Base-by-base conservation (phyloP, 2,113 vertebrate genomes). In the Dolichallabes microphthalmus region DNA sequence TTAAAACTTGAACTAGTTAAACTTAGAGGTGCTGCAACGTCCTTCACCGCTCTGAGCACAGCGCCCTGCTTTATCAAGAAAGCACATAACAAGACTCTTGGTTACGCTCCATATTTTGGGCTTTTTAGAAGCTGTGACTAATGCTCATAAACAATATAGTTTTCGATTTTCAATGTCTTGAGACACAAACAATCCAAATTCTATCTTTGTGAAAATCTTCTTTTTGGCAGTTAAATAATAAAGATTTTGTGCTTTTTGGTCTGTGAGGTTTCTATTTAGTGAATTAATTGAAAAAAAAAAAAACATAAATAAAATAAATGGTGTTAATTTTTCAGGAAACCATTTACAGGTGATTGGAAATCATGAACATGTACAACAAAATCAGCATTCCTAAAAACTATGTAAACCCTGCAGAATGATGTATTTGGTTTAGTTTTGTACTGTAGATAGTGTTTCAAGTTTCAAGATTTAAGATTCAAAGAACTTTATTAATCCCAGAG, bases 1-100 rank as follows among this genome's bases (percentile, higher is more conserved):
- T n/a, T n/a, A n/a, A 32, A 78, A 57, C 27, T 32, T 78, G 75
- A 78, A 78, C 75, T 77, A 57, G 58, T 78, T 78, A 35, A 7
- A 1, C 19, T 13, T 78, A 19, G 53, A 35, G 52, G 58, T 35
- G 53, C 53, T 35, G 27, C 76, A 78, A 35, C 35, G 53, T 22
- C 76, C 27, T 78, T 78, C 53, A 78, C 27, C 17, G 7, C 25
- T 27, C 74, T 30, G 15, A 55, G 74, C 50, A 30, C 3, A 76
- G 50, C 0, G 74, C 10, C 50, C 52, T 55, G 74, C 52, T 55
- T 76, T 55, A 55, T 25, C 25, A 27, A 75, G 25, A 75, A 45
- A 53, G 73, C 7, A 52, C 73, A 74, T 4, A 6, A 50, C 3
- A 53, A 4, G 73, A 52, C 45, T 17, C 12, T 52, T 75, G 45